Evolutionary conservation across 2,797 vertebrate genomes (phyloP).

Genomic region (Enteromius radiatus): DNA sequence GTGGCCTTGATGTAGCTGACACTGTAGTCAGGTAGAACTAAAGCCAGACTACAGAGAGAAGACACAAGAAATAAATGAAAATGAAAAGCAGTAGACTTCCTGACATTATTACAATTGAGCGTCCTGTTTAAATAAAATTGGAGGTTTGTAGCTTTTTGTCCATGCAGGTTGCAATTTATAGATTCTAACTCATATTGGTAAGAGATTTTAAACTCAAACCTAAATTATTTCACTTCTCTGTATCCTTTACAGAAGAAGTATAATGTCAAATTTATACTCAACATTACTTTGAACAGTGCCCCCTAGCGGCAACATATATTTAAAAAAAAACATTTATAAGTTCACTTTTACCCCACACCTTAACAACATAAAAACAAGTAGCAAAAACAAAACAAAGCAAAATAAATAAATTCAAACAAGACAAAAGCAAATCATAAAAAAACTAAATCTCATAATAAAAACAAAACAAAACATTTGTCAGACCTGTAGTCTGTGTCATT

Average conservation of each 20-base stretch:
- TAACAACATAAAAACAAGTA: neutral
- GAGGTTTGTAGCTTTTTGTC: neutral
- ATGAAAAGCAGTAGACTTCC: neutral
- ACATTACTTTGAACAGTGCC: conserved; percentile 29
- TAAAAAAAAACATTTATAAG: neutral
- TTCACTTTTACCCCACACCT: neutral
- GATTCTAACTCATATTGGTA: neutral
- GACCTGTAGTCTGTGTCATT: conserved; percentile 94
- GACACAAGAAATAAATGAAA: conserved; percentile 41
- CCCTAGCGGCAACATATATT: conserved; percentile 39
- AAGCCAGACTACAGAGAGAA: conserved; percentile 84
- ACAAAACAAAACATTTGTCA: conserved; percentile 29
- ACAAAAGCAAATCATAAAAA: neutral
- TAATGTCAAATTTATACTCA: neutral
- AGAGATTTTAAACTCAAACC: neutral
- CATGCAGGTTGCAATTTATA: neutral
- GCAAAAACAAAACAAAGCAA: neutral
- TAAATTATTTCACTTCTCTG: neutral
- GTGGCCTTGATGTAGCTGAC: conserved; percentile 92
- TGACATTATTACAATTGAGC: neutral
- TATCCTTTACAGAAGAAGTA: neutral
- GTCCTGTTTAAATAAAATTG: neutral
- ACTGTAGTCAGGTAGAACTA: conserved; percentile 95
- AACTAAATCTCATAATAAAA: neutral
- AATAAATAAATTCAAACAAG: neutral